These are phyloP conservation scores for Gymnocheta viridis DNA, from an alignment of 2,888 invertebrate species.

Conservation along the genomic window DNA sequence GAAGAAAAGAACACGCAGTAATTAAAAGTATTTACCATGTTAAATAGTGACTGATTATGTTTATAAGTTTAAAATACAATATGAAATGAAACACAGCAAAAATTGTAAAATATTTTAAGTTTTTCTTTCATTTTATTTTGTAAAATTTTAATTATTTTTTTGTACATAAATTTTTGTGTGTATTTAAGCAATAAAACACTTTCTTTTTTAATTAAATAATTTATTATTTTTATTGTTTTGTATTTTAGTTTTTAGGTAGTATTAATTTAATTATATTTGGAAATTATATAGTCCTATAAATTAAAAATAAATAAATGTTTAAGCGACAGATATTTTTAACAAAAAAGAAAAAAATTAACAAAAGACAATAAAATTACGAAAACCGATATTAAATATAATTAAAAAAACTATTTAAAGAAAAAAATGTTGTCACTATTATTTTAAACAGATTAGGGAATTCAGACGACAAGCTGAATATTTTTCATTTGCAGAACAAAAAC, in stretches of 20 bases:
- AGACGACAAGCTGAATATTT: no score
- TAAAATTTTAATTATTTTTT: conserved; percentile 15
- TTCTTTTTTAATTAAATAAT: conserved; percentile 46
- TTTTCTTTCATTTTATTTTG: conserved; percentile 31
- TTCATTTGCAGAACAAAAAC: no score
- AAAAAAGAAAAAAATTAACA: conserved; percentile 17
- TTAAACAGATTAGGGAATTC: no score
- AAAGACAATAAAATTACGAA: conserved; percentile 53
- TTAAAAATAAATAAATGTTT: conserved; percentile 27
- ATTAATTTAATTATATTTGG: conserved; percentile 62
- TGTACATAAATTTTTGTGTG: conserved; percentile 49
- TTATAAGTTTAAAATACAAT: conserved; percentile 52
- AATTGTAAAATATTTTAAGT: conserved; percentile 27
- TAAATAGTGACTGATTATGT: conserved; percentile 70
- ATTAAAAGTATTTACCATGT: conserved; percentile 61
- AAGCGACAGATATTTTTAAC: conserved; percentile 21
- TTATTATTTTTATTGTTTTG: conserved; percentile 59
- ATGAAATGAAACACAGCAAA: background rate
- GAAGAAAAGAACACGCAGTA: conserved; percentile 25
- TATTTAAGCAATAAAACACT: conserved; percentile 22
- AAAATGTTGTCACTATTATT: background rate
- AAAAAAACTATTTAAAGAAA: conserved; percentile 38
- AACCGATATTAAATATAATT: conserved; percentile 55
- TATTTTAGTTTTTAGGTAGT: conserved; percentile 61
- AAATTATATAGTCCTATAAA: conserved; percentile 65